These are phyloP conservation scores for Triplophysa dalaica DNA, from an alignment of 2,113 vertebrate species.

Conservation along the genomic window DNA sequence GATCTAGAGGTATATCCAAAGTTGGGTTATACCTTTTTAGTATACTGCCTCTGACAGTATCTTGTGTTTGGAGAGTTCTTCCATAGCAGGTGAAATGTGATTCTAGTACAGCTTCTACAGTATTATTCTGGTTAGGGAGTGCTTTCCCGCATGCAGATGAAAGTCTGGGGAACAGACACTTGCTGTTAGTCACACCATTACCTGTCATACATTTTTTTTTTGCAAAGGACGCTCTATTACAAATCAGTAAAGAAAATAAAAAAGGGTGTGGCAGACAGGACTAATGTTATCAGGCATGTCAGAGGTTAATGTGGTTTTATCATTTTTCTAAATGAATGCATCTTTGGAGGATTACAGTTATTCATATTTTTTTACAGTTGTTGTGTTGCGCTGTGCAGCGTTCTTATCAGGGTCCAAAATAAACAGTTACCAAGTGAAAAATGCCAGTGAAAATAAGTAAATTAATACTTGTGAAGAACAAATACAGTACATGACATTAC, in stretches of 20 bases:
- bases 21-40: no score
- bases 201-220: not conserved
- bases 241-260: not conserved
- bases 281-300: not conserved
- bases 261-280: not conserved
- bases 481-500: no score
- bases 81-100: slow-evolving; percentile 36
- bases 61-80: not conserved
- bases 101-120: not conserved
- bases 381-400: not conserved
- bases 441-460: no score
- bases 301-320: not conserved
- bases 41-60: not conserved
- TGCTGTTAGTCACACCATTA: not conserved
- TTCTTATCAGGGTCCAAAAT: not conserved
- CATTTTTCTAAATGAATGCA: not conserved
- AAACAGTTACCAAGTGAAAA: no score
- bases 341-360: not conserved
- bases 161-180: not conserved
- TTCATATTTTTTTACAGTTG: not conserved
- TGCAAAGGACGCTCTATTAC: not conserved
- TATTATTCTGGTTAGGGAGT: not conserved
- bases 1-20: no score
- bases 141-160: not conserved
- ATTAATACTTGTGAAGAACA: no score